Conservation (phyloP, 2,113 vertebrate species). For the Grantiella picta region DNA sequence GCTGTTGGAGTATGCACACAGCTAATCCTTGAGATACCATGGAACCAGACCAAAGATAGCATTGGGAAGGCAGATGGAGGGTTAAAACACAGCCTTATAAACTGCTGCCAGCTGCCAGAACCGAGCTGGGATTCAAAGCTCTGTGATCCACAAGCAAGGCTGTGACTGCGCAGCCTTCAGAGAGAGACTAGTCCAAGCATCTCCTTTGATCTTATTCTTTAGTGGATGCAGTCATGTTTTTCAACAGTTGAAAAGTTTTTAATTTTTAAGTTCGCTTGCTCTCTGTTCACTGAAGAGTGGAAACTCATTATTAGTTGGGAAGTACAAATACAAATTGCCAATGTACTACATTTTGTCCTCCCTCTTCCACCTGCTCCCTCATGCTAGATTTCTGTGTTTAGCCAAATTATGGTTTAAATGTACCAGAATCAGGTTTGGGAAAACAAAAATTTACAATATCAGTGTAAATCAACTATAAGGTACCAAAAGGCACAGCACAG, state of each 20-base stretch:
- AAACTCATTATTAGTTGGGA: background rate
- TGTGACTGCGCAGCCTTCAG: background rate
- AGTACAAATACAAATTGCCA: background rate
- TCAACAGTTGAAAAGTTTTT: background rate
- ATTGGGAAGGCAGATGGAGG: background rate
- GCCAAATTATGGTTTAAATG: background rate
- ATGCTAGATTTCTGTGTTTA: background rate
- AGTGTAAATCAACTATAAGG: background rate
- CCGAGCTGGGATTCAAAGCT: background rate
- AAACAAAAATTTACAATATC: background rate
- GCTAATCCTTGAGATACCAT: background rate
- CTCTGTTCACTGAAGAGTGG: background rate
- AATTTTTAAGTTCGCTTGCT: background rate
- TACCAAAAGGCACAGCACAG: background rate
- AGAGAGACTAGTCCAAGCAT: background rate
- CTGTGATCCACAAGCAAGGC: background rate
- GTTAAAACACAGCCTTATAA: background rate
- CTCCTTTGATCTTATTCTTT: background rate
- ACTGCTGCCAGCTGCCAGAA: background rate
- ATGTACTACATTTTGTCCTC: background rate
- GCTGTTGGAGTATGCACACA: background rate
- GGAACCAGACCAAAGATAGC: conserved; percentile 32
- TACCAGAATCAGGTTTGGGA: background rate
- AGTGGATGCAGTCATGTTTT: background rate
- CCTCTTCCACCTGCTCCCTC: background rate